Base-by-base conservation (phyloP, 2,888 invertebrate genomes). In the Scotopteryx bipunctaria region DNA sequence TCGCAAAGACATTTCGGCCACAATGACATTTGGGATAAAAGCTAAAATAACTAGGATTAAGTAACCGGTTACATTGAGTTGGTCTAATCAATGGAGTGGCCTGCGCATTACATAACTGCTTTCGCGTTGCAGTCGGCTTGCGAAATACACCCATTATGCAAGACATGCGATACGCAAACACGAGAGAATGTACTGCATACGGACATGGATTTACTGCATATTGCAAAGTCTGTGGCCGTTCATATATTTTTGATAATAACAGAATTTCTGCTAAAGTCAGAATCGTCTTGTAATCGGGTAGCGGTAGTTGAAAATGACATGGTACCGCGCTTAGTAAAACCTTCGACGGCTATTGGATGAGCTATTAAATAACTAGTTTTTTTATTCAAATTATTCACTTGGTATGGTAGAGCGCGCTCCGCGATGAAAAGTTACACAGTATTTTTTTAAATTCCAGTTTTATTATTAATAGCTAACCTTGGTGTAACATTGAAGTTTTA, bases 101-200 rank as follows among this genome's bases (percentile, higher is more conserved):
- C 57, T 62, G 79, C 69, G 67, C 67, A 63, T 89, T 89, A 78
- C 88, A 79, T 88, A 86, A 89, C 69, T 69, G 77, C 87, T 88
- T 89, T 89, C 87, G 80, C 80, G 76, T 73, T 76, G 78, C 81
- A 75, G 70, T 71, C 9, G 31, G 66, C 73, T 87, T 88, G 84
- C 81, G 85, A 87, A 87, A 87, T 75, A 71, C 15, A 68, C 63
- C 61, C 74, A 77, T 86, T 86, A 84, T 84, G 86, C 81, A 86
- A 82, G 73, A 69, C 72, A 73, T 68, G 68, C 77, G 73, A 79
- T 80, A 81, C 78, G 78, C 76, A 78, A 81, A 83, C 83, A 81
- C 71, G 66, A 67, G 73, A 69, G 68, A 73, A 72, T 69, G 68
- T 59, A 46, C 73, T 73, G 70, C 69, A 67, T 73, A 55, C 57